Percentiles rank a stretch among this genome's conserved stretches.
These are phyloP conservation scores for Orycteropus afer DNA, from an alignment of 2,113 vertebrate genomes.

Conservation along the genomic window DNA sequence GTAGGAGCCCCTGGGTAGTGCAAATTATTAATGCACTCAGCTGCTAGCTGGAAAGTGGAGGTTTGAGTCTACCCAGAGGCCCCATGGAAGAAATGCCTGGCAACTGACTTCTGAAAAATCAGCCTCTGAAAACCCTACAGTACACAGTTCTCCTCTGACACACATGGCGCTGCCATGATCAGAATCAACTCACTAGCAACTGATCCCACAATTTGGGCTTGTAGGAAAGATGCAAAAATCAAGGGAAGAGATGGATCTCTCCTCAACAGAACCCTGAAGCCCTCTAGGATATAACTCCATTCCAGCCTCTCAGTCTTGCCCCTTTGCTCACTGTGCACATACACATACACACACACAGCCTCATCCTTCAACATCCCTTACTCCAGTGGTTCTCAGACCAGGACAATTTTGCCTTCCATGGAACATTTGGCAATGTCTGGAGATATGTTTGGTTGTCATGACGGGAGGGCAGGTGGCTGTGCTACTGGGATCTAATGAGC, in stretches of 20 bases:
- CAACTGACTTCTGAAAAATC: neutral
- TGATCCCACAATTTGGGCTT: neutral
- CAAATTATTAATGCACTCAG: neutral
- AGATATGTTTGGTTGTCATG: neutral
- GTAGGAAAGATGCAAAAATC: neutral
- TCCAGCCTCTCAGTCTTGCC: neutral
- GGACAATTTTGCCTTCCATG: rapidly evolving
- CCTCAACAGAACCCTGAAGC: neutral
- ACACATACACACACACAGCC: neutral
- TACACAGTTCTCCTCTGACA: neutral
- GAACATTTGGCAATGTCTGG: neutral
- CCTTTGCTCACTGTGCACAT: rapidly evolving
- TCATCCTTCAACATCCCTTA: neutral
- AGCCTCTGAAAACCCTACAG: neutral
- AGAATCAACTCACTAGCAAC: neutral
- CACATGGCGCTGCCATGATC: neutral
- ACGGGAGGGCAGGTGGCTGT: no score
- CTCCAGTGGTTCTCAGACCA: neutral
- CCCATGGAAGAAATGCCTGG: neutral
- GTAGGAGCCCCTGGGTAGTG: neutral
- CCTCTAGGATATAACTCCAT: neutral
- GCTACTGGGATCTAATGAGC: neutral
- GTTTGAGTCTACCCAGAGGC: neutral
- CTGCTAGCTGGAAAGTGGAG: neutral
- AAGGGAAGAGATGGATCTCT: neutral